Evolutionary conservation across 2,888 invertebrate genomes (phyloP).

Genomic region (Latrodectus elegans): DNA sequence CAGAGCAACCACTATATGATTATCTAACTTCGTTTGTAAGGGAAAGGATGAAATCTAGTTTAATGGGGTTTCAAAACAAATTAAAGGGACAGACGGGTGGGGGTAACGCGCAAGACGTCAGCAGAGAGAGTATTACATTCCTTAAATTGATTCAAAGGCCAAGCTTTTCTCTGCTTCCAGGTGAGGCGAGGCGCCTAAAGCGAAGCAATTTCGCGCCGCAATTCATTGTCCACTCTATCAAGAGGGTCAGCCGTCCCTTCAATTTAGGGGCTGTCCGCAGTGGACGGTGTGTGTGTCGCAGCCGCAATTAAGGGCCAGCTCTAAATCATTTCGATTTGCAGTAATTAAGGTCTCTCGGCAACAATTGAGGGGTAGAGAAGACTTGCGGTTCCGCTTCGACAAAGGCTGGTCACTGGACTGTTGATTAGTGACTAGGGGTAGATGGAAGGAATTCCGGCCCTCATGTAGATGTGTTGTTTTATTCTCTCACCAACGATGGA

Average conservation of each 20-base stretch:
- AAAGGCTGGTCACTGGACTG: neutral
- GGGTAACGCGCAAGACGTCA: neutral
- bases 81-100: neutral
- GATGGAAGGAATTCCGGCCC: too few relatives aligned
- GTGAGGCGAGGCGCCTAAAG: conserved; percentile 8
- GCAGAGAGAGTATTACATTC: conserved; percentile 40
- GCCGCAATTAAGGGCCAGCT: conserved; percentile 57
- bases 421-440: neutral
- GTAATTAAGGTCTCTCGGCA: conserved; percentile 66
- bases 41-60: neutral
- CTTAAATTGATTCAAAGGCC: conserved; percentile 49
- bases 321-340: conserved; percentile 68
- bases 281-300: conserved; percentile 47
- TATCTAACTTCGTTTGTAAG: too few relatives aligned
- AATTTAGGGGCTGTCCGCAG: conserved; percentile 64
- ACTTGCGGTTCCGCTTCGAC: conserved; percentile 42
- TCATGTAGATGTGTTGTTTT: too few relatives aligned
- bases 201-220: conserved; percentile 61
- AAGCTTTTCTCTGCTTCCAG: conserved; percentile 6
- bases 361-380: conserved; percentile 42
- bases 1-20: too few relatives aligned
- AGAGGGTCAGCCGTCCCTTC: conserved; percentile 48
- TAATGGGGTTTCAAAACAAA: neutral
- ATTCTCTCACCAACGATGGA: too few relatives aligned
- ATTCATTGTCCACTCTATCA: conserved; percentile 67